Percentiles rank a stretch among this genome's conserved stretches.
Conservation (phyloP, 2,888 invertebrate genomes). For the Nyleta sp. region DNA sequence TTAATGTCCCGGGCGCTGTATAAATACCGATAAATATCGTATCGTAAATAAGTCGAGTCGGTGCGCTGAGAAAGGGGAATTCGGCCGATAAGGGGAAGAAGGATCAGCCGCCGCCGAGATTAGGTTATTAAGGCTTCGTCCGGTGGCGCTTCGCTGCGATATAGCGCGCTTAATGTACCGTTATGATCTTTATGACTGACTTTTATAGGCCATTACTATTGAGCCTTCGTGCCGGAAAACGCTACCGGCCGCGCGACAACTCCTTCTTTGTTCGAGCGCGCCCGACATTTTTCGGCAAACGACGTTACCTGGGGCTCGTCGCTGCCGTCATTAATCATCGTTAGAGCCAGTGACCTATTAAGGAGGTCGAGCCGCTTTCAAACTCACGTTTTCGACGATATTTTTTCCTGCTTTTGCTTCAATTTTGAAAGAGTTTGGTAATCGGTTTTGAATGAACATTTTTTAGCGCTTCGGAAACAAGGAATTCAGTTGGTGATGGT, state of each 20-base stretch:
- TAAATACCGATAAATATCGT: constrained; percentile 66
- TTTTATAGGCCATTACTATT: constrained; percentile 78
- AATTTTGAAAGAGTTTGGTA: no score
- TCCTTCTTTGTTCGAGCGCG: constrained; percentile 47
- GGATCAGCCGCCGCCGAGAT: constrained; percentile 67
- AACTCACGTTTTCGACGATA: neutral
- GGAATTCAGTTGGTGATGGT: no score
- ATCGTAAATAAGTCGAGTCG: constrained; percentile 60
- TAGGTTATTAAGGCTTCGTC: constrained; percentile 73
- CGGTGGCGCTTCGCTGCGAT: constrained; percentile 68
- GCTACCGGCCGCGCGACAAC: constrained; percentile 53
- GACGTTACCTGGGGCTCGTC: constrained; percentile 21
- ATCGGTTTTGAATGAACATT: no score
- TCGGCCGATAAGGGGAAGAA: constrained; percentile 62
- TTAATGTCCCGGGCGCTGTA: constrained; percentile 56
- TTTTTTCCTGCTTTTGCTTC: no score
- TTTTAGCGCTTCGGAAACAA: no score
- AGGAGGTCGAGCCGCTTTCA: neutral
- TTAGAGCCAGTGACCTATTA: constrained; percentile 22
- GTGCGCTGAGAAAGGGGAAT: constrained; percentile 45
- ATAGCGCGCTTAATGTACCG: constrained; percentile 79
- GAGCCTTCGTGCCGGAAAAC: constrained; percentile 74
- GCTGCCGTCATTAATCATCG: constrained; percentile 31
- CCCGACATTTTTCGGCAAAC: constrained; percentile 26
- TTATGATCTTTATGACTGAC: constrained; percentile 76